These are phyloP conservation scores for Chroicocephalus ridibundus DNA, from an alignment of 2,113 vertebrate species.

Conservation along the genomic window DNA sequence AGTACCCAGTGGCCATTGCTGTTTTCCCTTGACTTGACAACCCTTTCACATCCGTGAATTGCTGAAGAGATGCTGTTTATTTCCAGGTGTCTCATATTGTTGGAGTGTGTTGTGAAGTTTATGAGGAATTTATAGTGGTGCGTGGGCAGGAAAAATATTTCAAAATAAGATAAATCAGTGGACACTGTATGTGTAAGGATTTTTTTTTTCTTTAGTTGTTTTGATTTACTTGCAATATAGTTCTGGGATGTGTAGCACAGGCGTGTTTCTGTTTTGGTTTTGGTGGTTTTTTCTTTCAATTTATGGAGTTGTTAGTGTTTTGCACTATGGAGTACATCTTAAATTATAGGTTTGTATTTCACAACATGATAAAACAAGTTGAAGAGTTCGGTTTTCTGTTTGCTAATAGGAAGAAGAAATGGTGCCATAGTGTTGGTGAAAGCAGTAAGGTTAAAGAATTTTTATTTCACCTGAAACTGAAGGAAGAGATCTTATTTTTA, in stretches of 20 bases:
- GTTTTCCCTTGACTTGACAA: too few species aligned
- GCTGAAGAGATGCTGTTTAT: not conserved
- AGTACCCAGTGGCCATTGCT: accelerated
- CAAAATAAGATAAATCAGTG: too few species aligned
- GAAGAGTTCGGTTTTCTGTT: not conserved
- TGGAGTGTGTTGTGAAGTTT: not conserved
- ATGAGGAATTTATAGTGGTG: not conserved
- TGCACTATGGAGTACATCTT: not conserved
- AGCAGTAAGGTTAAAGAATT: not conserved
- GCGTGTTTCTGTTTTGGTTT: not conserved
- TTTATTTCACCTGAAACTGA: not conserved
- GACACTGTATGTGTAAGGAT: accelerated
- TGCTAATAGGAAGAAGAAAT: not conserved
- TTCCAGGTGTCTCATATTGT: accelerated
- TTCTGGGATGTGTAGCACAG: not conserved
- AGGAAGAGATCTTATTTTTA: not conserved
- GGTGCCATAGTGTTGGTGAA: accelerated
- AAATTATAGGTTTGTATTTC: not conserved
- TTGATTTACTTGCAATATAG: accelerated
- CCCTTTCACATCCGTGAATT: too few species aligned
- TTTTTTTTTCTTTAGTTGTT: not conserved
- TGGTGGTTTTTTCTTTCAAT: not conserved
- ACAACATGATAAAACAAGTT: not conserved
- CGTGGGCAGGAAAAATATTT: not conserved
- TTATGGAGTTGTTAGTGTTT: not conserved